A percentile compares a stretch with the other conserved stretches of the same genome.
Conservation (phyloP, 2,888 invertebrate species). For the Conomelus anceps region DNA sequence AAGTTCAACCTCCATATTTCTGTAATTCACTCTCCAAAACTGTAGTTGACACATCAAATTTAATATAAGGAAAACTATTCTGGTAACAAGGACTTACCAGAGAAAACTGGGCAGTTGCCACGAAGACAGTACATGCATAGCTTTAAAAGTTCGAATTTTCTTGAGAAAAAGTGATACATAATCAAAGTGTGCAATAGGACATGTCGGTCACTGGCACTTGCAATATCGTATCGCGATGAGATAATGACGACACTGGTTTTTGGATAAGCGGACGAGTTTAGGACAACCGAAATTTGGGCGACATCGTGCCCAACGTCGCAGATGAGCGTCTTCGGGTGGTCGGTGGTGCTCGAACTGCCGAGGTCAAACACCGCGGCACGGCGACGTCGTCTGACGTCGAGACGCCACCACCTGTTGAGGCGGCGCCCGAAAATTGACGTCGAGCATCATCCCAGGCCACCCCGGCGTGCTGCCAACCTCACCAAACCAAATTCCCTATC, state of each 20-base stretch:
- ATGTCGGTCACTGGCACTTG: not conserved
- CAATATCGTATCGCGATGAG: no score
- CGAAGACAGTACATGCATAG: constrained; percentile 4
- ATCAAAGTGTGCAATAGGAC: not conserved
- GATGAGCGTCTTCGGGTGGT: not conserved
- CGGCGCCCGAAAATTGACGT: constrained; percentile 13
- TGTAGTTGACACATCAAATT: not conserved
- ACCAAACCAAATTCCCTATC: not conserved
- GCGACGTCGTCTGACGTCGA: not conserved
- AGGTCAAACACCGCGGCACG: no score
- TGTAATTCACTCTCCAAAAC: not conserved
- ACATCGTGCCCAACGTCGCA: no score
- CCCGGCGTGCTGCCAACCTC: constrained; percentile 7
- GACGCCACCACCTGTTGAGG: constrained; percentile 10
- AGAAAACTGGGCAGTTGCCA: not conserved
- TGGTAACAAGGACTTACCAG: not conserved
- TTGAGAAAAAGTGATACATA: constrained; percentile 4
- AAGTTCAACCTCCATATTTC: not conserved
- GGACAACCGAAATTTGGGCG: no score
- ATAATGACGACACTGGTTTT: no score
- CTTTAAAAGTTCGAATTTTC: constrained; percentile 5
- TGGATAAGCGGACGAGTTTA: no score
- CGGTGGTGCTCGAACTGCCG: not conserved
- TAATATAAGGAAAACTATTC: not conserved
- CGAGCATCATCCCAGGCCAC: constrained; percentile 12